Percentiles rank a stretch among this genome's conserved stretches.
Conservation (phyloP, 2,888 invertebrate species). For the Bembecia ichneumoniformis region DNA sequence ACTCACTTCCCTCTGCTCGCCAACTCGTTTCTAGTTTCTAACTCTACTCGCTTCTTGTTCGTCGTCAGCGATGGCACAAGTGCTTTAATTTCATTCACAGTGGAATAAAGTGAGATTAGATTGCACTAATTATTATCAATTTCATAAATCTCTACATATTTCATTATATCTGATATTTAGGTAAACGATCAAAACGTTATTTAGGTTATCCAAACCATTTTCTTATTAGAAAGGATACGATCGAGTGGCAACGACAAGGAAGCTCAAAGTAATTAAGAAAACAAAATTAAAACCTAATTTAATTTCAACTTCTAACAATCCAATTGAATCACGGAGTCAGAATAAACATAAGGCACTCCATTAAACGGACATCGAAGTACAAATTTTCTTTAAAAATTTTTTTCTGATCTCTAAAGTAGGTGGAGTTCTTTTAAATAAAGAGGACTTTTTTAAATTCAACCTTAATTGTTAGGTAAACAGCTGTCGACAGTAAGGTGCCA, state of each 20-base stretch:
- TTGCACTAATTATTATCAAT: too few relatives aligned
- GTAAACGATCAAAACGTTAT: too few relatives aligned
- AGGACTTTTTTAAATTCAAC: conserved; percentile 50
- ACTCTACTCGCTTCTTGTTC: too few relatives aligned
- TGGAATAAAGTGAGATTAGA: too few relatives aligned
- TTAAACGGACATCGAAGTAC: conserved; percentile 50
- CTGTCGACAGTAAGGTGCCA: conserved; percentile 24
- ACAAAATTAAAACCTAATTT: conserved; percentile 31
- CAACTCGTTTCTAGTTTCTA: too few relatives aligned
- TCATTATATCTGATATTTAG: too few relatives aligned
- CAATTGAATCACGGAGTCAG: conserved; percentile 30
- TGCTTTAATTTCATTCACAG: too few relatives aligned
- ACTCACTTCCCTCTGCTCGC: too few relatives aligned
- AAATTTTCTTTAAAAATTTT: conserved; percentile 58
- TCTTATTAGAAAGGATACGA: too few relatives aligned
- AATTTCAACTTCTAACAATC: conserved; percentile 1
- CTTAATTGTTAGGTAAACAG: conserved; percentile 55
- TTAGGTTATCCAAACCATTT: too few relatives aligned
- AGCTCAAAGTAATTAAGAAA: conserved; percentile 28
- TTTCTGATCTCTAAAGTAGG: conserved; percentile 43
- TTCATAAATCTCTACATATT: too few relatives aligned
- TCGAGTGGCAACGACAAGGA: not conserved
- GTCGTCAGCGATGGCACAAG: too few relatives aligned
- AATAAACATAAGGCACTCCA: conserved; percentile 58
- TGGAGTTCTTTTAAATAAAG: conserved; percentile 45